Evolutionary conservation across 1,140 invertebrate genomes (phyloP).

Genomic region (Pentalonia nigronervosa): DNA sequence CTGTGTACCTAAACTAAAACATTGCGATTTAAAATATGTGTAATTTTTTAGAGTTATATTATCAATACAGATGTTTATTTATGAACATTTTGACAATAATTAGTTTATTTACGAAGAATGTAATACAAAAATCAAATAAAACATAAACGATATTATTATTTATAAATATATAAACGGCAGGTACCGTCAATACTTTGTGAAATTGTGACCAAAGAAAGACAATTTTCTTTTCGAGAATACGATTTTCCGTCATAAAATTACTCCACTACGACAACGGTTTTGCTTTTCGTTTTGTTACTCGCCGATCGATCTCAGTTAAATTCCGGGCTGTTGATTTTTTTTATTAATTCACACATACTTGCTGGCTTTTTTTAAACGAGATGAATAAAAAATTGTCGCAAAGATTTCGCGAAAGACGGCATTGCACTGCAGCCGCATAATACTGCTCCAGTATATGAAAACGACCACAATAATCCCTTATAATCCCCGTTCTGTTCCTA

Average conservation of each 20-base stretch:
- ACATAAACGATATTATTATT: neutral
- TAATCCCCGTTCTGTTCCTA: neutral
- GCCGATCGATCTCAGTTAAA: too few relatives aligned
- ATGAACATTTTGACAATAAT: too few relatives aligned
- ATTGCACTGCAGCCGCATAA: neutral
- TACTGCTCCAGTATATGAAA: neutral
- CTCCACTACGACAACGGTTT: neutral
- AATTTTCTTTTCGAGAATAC: neutral
- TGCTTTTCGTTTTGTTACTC: neutral
- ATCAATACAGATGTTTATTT: neutral
- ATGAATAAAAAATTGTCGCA: neutral
- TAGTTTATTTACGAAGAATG: too few relatives aligned
- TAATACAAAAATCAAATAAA: neutral
- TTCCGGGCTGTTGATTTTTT: too few relatives aligned
- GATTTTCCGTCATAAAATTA: neutral
- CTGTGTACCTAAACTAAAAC: too few relatives aligned
- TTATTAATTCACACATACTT: neutral
- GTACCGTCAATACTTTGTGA: neutral
- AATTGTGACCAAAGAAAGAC: neutral
- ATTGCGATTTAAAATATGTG: too few relatives aligned
- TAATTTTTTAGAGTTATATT: neutral
- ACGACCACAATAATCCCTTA: neutral
- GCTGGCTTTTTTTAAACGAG: neutral
- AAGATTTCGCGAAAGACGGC: neutral
- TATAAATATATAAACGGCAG: neutral